Conservation (phyloP, 2,797 vertebrate species). For the Peromyscus melanophrys region DNA sequence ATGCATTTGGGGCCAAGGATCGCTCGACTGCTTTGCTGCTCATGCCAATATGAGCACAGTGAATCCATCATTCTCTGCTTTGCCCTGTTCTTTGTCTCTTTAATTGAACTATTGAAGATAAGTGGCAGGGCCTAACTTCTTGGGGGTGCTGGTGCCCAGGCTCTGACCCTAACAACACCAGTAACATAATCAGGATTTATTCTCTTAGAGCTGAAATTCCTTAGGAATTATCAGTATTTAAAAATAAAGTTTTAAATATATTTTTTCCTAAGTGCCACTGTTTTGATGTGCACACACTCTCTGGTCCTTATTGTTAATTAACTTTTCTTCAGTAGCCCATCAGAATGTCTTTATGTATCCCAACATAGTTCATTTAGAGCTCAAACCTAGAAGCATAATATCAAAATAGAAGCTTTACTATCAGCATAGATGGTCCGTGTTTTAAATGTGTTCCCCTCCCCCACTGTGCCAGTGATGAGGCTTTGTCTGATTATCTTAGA, state of each 20-base stretch:
- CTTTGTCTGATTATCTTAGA: slow-evolving; percentile 67
- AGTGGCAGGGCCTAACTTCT: background rate
- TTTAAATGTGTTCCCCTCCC: background rate
- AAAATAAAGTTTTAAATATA: slow-evolving; percentile 47
- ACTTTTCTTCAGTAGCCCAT: background rate
- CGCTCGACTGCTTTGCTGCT: background rate
- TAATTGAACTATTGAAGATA: background rate
- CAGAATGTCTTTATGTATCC: slow-evolving; percentile 1
- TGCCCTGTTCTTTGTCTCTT: background rate
- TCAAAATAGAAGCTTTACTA: slow-evolving; percentile 8
- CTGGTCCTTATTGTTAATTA: background rate
- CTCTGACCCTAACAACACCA: background rate
- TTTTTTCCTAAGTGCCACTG: background rate
- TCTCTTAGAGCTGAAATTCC: slow-evolving; percentile 28
- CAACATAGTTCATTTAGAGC: background rate
- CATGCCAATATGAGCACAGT: background rate
- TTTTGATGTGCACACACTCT: background rate
- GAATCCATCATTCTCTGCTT: background rate
- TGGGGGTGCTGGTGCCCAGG: background rate
- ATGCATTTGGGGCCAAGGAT: background rate
- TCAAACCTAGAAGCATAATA: background rate
- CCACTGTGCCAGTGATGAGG: slow-evolving; percentile 11
- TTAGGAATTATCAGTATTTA: background rate
- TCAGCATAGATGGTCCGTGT: background rate
- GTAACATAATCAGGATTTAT: background rate